phyloP scores from a whole-genome alignment of 1,140 invertebrate genomes.

The Polyergus mexicanus region DNA sequence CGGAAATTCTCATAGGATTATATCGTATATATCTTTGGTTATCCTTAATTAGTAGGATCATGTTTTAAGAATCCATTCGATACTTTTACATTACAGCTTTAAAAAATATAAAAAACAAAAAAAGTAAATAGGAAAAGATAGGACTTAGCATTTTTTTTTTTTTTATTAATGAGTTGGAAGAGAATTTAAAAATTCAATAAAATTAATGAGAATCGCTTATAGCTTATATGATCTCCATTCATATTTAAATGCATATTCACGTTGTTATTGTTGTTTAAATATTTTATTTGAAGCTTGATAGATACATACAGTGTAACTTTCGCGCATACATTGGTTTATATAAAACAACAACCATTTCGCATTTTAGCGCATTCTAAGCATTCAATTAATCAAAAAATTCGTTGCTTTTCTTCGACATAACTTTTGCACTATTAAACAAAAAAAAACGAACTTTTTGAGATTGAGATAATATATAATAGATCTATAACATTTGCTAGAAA shows the following conservation, averaged over 20 bases:
- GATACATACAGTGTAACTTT: slow-evolving; percentile 27
- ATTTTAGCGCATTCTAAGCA: slow-evolving; percentile 1
- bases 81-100: neutral
- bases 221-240: neutral
- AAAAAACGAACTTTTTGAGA: neutral
- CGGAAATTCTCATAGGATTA: neutral
- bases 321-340: neutral
- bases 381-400: slow-evolving; percentile 12
- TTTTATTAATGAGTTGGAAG: neutral
- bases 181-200: neutral
- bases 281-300: slow-evolving; percentile 34
- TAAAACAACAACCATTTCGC: slow-evolving; percentile 21
- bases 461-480: neutral
- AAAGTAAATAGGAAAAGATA: neutral
- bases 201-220: neutral
- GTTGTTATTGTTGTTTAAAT: slow-evolving; percentile 16
- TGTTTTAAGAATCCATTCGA: neutral
- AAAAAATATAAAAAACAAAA: neutral
- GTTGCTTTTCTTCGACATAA: neutral
- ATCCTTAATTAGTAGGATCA: neutral
- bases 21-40: neutral
- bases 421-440: neutral
- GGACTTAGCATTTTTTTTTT: neutral
- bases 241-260: slow-evolving; percentile 17
- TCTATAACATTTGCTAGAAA: slow-evolving; percentile 1